Evolutionary conservation across 2,888 invertebrate genomes (phyloP).

Genomic region (Toxonevra muliebris): DNA sequence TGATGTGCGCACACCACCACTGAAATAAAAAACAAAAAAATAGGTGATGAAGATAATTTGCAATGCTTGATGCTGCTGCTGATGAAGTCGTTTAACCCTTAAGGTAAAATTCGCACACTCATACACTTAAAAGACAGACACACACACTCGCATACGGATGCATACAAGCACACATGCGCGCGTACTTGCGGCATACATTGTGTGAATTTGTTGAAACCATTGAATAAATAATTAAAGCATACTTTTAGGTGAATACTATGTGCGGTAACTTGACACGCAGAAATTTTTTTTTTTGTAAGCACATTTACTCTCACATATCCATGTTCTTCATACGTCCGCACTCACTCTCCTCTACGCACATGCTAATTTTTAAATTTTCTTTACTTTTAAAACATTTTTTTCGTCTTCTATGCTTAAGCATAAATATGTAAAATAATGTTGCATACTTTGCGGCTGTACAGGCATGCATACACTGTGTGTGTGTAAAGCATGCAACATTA

Average conservation of each 20-base stretch:
- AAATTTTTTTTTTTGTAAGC: neutral
- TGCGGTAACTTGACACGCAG: neutral
- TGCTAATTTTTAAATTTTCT: neutral
- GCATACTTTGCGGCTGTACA: conserved; percentile 19
- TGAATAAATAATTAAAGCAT: conserved; percentile 33
- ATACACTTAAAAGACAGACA: neutral
- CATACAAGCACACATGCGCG: neutral
- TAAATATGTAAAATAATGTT: neutral
- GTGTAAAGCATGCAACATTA: conserved; percentile 26
- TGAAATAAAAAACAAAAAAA: neutral
- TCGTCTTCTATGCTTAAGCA: neutral
- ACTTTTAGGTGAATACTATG: conserved; percentile 6
- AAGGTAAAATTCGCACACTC: conserved; percentile 10
- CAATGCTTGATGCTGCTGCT: neutral
- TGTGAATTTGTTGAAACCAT: conserved; percentile 19
- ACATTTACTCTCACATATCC: neutral
- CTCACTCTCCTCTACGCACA: neutral
- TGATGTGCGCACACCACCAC: conserved; percentile 3
- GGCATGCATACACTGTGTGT: neutral
- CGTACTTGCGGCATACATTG: conserved; percentile 7
- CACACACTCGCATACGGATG: neutral
- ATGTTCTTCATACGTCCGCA: neutral
- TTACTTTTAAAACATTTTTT: neutral
- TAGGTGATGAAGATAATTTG: neutral
- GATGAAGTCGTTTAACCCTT: conserved; percentile 31